These are phyloP conservation scores for Pollenia amentaria DNA, from an alignment of 2,888 invertebrate species.

Conservation along the genomic window DNA sequence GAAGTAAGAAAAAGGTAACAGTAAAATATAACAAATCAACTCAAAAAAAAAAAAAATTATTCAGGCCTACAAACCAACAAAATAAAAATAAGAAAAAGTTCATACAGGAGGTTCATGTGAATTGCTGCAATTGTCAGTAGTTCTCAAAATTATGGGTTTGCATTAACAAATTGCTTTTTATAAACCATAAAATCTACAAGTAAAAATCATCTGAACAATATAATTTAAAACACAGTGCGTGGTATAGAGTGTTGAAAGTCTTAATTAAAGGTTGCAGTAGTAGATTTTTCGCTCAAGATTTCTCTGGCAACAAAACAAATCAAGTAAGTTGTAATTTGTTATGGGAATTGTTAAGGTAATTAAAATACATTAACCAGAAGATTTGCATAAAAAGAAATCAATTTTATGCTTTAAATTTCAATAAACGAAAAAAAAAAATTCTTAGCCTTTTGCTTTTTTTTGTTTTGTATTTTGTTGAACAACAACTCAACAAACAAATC, in stretches of 20 bases:
- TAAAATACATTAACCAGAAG: constrained; percentile 24
- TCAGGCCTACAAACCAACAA: neutral
- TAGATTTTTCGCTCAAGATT: neutral
- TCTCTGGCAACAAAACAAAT: neutral
- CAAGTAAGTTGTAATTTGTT: constrained; percentile 43
- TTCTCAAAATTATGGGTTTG: constrained; percentile 64
- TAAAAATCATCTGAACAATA: constrained; percentile 24
- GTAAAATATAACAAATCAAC: constrained; percentile 62
- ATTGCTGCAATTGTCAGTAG: constrained; percentile 70
- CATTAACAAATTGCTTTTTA: constrained; percentile 59
- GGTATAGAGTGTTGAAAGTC: constrained; percentile 63
- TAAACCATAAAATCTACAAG: constrained; percentile 61
- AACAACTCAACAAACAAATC: constrained; percentile 21
- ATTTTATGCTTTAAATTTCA: constrained; percentile 4
- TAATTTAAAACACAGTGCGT: constrained; percentile 62
- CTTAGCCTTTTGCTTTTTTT: constrained; percentile 16
- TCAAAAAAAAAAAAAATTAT: constrained; percentile 27
- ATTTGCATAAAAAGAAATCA: constrained; percentile 47
- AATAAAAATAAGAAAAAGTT: constrained; percentile 36
- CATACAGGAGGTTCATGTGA: constrained; percentile 50
- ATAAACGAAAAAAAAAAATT: neutral
- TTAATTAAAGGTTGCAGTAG: constrained; percentile 55
- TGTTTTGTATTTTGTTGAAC: neutral
- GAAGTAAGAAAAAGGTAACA: constrained; percentile 58
- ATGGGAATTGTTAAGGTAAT: constrained; percentile 58